phyloP scores from a whole-genome alignment of 2,113 vertebrate species.

The Tylochromis polylepis region DNA sequence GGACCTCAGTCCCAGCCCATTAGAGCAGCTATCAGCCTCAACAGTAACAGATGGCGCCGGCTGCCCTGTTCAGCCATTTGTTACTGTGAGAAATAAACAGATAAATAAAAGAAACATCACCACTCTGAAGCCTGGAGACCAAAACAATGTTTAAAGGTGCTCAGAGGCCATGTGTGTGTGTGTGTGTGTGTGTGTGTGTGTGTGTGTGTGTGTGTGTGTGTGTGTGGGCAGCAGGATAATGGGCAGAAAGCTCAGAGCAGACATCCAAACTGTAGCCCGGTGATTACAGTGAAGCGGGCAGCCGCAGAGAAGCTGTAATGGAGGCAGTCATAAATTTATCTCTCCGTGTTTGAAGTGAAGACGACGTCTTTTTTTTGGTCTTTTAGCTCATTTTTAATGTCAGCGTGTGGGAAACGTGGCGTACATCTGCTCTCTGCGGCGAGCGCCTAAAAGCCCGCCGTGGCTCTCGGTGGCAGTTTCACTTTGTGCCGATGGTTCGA shows the following conservation, averaged over 20 bases:
- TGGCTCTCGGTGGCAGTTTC: background rate
- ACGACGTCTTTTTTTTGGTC: background rate
- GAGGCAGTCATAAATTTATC: background rate
- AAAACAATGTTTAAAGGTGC: slow-evolving; percentile 20
- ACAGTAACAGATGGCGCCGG: slow-evolving; percentile 45
- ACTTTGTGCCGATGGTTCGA: background rate
- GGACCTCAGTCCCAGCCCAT: slow-evolving; percentile 24
- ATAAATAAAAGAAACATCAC: slow-evolving; percentile 11
- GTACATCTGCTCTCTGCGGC: background rate
- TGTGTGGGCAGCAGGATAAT: slow-evolving; percentile 16
- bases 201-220: background rate
- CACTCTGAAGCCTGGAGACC: background rate
- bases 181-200: background rate
- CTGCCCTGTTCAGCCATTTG: slow-evolving; percentile 17
- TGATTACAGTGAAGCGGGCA: slow-evolving; percentile 6
- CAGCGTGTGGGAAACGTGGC: background rate
- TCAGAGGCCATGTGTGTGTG: background rate
- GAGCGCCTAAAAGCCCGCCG: background rate
- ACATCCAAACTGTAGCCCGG: background rate
- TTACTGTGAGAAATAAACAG: slow-evolving; percentile 35
- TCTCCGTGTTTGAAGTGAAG: background rate
- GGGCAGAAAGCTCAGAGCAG: slow-evolving; percentile 16
- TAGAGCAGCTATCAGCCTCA: slow-evolving; percentile 20
- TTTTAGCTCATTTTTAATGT: background rate
- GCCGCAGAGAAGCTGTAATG: slow-evolving; percentile 1